Base-by-base conservation (phyloP, 1,140 invertebrate species). In the silkworm (Bombyx mori) region DNA sequence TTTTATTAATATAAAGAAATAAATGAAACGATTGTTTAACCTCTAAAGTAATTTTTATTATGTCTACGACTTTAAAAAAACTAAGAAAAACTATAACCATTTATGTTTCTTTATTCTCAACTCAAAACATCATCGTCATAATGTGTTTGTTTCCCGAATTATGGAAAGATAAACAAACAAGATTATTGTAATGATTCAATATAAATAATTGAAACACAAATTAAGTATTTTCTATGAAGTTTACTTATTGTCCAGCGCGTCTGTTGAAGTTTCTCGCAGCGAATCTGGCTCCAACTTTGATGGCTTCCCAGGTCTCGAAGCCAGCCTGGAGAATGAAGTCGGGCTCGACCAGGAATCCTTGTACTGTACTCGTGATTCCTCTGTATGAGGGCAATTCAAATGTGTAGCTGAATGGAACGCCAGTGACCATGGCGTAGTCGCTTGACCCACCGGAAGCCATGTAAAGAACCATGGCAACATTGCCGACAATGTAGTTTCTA, bases 341-440 rank as follows among this genome's bases (percentile, higher is more conserved):
- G 12, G 75, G 70, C 18, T 81, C 73, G 1, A 81, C 76, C 7
- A 77, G 57, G 61, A 81, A 81, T 44, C 78, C 75, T 22, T 66
- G 65, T 0, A 75, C 3, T 22, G 35, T 60, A n/a, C 43, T 35
- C 8, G 42, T 26, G 6, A 91, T 92, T 57, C 72, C 84, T 57
- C 93, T 92, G 48, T 89, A 90, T 52, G 92, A 92, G 1, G 93
- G 88, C 22, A 95, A 74, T 77, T 95, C 94, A 52, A 92, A 88
- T 2, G 92, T 90, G 62, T 90, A 95, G 0, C 91, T 78, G 47
- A 93, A 90, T 46, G 91, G 89, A 2, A 91, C 86, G 6, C 89
- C 89, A 8, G 71, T 78, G 1, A 82, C 89, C 74, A 66, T 67
- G 8, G 56, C 71, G 26, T 68, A 79, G 54, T 77, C 73, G 22